Conservation (phyloP, 2,113 vertebrate genomes). For the Ictidomys tridecemlineatus region DNA sequence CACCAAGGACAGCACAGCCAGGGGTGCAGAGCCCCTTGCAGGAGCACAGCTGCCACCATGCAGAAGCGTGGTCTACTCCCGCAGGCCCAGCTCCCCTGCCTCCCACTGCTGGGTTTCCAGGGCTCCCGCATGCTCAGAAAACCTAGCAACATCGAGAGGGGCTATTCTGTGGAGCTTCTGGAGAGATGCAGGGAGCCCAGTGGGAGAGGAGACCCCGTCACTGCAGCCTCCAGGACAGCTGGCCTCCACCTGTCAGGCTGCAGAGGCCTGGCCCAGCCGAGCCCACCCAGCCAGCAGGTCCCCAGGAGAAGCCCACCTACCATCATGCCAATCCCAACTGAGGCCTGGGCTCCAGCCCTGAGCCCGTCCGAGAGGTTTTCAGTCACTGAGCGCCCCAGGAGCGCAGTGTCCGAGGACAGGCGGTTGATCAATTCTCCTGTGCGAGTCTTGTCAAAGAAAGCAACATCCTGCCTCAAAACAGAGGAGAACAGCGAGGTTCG, state of each 20-base stretch:
- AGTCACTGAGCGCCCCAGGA: slow-evolving; percentile 94
- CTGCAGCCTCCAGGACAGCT: background rate
- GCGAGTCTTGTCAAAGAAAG: slow-evolving; percentile 96
- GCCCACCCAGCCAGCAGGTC: background rate
- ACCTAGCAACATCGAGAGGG: background rate
- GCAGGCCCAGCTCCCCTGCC: background rate
- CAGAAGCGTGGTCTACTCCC: background rate
- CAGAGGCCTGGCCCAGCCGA: background rate
- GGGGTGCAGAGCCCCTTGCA: background rate
- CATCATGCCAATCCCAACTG: slow-evolving; percentile 97
- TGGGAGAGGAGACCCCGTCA: fast-evolving
- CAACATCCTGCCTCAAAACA: slow-evolving; percentile 95
- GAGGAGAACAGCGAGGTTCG: slow-evolving; percentile 94
- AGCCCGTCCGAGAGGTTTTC: slow-evolving; percentile 98
- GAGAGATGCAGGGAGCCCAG: background rate
- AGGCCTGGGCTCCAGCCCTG: slow-evolving; percentile 94
- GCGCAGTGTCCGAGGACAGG: slow-evolving; percentile 94
- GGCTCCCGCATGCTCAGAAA: background rate
- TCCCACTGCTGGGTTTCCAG: background rate
- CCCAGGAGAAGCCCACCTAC: slow-evolving; percentile 84
- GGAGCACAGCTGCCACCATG: fast-evolving
- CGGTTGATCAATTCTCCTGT: slow-evolving; percentile 98
- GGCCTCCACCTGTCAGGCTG: fast-evolving
- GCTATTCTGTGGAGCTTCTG: background rate
- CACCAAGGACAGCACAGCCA: background rate